Evolutionary conservation across 2,888 invertebrate genomes (phyloP).

Genomic region (Drosophila helvetica): DNA sequence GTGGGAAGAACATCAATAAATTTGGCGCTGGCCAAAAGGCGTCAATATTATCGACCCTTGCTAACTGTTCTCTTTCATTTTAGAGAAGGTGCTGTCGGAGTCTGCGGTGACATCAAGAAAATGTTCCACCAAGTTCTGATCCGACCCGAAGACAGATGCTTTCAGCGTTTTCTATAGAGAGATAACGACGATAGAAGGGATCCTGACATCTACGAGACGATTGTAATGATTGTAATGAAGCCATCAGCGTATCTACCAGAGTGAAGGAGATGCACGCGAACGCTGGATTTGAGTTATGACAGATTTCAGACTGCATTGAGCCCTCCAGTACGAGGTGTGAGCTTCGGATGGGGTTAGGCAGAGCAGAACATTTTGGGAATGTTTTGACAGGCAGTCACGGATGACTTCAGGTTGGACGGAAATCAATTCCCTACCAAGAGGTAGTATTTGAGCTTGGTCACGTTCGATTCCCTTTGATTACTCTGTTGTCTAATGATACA

Average conservation of each 20-base stretch:
- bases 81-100: too few species aligned
- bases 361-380: constrained; percentile 1
- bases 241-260: constrained; percentile 1
- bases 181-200: not conserved
- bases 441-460: constrained; percentile 8
- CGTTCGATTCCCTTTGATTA: constrained; percentile 4
- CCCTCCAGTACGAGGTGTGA: constrained; percentile 1
- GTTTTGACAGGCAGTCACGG: not conserved
- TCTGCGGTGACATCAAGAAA: too few species aligned
- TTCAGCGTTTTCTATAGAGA: constrained; percentile 1
- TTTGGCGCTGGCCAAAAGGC: too few species aligned
- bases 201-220: constrained; percentile 6
- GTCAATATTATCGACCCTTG: too few species aligned
- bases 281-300: not conserved
- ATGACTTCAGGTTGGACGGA: constrained; percentile 1
- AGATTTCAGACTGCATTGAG: not conserved
- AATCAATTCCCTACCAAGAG: constrained; percentile 3
- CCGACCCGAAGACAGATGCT: constrained; percentile 44
- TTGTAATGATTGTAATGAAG: constrained; percentile 13
- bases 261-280: constrained; percentile 5
- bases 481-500: not conserved
- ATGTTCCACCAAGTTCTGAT: too few species aligned
- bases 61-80: too few species aligned
- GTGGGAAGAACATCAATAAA: too few species aligned
- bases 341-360: not conserved